These are phyloP conservation scores for Orientallactaga sibirica DNA, from an alignment of 2,797 vertebrate genomes.

Conservation along the genomic window DNA sequence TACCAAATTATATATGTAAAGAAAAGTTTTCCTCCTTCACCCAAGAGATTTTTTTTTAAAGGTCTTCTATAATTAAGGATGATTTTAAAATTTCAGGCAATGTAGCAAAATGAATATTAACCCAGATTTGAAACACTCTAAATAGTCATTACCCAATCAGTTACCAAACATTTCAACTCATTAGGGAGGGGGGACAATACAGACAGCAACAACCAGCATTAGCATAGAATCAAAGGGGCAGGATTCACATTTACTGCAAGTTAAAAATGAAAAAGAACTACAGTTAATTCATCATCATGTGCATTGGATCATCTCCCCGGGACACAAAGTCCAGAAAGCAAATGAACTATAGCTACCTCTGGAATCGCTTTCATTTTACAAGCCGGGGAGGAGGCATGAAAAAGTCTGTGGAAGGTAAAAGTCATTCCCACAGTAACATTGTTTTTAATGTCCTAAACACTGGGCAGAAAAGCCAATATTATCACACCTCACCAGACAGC, in stretches of 20 bases:
- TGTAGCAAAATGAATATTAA: slow-evolving; percentile 78
- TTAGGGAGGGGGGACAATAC: slow-evolving; percentile 1
- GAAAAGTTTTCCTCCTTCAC: slow-evolving; percentile 68
- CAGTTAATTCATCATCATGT: slow-evolving; percentile 14
- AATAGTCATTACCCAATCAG: slow-evolving; percentile 80
- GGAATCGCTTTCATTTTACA: slow-evolving; percentile 57
- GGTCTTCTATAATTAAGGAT: slow-evolving; percentile 77
- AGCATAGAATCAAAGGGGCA: slow-evolving; percentile 68
- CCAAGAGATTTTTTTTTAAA: slow-evolving; percentile 52
- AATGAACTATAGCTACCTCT: slow-evolving; percentile 47
- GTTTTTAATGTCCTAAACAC: slow-evolving; percentile 15
- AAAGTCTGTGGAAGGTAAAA: slow-evolving; percentile 43
- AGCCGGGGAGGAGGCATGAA: not conserved
- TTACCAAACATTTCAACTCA: slow-evolving; percentile 69
- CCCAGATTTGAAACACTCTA: slow-evolving; percentile 73
- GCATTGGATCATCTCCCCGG: slow-evolving; percentile 33
- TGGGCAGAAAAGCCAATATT: slow-evolving; percentile 48
- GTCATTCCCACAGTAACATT: not conserved
- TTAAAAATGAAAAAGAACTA: slow-evolving; percentile 64
- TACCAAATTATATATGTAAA: slow-evolving; percentile 72
- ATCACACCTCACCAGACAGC: not conserved
- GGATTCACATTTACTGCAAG: slow-evolving; percentile 50
- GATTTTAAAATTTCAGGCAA: slow-evolving; percentile 79
- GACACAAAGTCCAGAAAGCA: slow-evolving; percentile 41
- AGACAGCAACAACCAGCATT: slow-evolving; percentile 49